Evolutionary conservation across 2,888 invertebrate species (phyloP).

Genomic region (Venustoraphidia nigricollis): DNA sequence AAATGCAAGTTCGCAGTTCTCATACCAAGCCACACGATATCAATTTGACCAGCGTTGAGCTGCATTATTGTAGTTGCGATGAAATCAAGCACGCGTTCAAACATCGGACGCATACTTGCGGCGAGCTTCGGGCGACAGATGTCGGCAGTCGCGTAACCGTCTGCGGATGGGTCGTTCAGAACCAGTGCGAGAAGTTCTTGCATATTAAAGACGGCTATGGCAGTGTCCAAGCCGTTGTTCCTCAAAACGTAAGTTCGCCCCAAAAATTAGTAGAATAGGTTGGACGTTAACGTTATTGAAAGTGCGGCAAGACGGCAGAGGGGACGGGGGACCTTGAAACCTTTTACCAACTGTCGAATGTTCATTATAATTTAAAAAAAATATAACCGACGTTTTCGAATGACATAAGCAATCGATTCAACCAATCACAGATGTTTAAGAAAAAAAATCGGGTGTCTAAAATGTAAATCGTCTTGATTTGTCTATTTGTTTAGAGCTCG

Average conservation of each 20-base stretch:
- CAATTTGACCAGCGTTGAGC: constrained; percentile 1
- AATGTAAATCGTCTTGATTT: not conserved
- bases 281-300: too few species aligned
- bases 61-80: not conserved
- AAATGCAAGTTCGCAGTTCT: not conserved
- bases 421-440: too few species aligned
- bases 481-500: constrained; percentile 14
- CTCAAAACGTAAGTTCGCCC: constrained; percentile 9
- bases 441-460: not conserved
- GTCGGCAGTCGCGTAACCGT: constrained; percentile 23
- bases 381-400: too few species aligned
- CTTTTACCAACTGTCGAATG: too few species aligned
- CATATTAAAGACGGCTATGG: constrained; percentile 30
- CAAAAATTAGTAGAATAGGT: too few species aligned
- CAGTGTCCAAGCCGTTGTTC: constrained; percentile 26
- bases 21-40: not conserved
- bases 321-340: too few species aligned
- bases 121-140: constrained; percentile 24
- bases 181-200: constrained; percentile 23
- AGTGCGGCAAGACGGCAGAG: too few species aligned
- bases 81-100: constrained; percentile 10
- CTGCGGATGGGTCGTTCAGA: constrained; percentile 27
- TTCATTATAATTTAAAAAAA: too few species aligned
- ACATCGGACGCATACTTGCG: constrained; percentile 28
- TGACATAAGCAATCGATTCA: too few species aligned